phyloP scores from a whole-genome alignment of 2,113 vertebrate genomes.

The Barbus barbus region DNA sequence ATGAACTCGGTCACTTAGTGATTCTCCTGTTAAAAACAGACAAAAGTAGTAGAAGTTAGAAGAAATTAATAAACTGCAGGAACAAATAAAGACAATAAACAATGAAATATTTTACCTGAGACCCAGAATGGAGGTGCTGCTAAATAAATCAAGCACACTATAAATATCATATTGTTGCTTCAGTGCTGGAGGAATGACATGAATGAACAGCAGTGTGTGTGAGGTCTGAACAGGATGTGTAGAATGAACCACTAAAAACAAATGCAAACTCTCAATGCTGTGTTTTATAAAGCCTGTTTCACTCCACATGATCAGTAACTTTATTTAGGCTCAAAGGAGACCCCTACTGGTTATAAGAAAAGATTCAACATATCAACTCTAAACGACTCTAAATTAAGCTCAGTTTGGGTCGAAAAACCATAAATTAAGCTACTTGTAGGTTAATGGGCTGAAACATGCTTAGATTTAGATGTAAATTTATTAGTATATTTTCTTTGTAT shows the following conservation, averaged over 20 bases:
- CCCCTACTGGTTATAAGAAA: not conserved
- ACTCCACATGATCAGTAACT: not conserved
- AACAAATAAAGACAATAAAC: too few relatives aligned
- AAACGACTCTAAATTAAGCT: not conserved
- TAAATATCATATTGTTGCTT: conserved; percentile 2
- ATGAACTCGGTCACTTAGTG: conserved; percentile 15
- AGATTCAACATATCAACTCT: not conserved
- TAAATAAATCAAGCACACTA: not conserved
- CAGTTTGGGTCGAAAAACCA: too few relatives aligned
- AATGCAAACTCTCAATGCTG: too few relatives aligned
- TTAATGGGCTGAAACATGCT: not conserved
- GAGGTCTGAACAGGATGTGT: not conserved
- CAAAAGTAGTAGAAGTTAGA: too few relatives aligned
- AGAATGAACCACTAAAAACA: too few relatives aligned
- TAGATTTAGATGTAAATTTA: too few relatives aligned
- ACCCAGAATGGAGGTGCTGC: not conserved
- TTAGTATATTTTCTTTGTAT: too few relatives aligned
- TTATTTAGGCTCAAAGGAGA: not conserved
- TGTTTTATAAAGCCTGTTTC: too few relatives aligned
- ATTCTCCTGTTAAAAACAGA: not conserved
- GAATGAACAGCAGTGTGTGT: not conserved
- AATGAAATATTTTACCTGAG: too few relatives aligned
- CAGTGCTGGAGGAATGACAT: not conserved
- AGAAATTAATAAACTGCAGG: too few relatives aligned
- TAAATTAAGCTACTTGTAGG: not conserved